phyloP scores from a whole-genome alignment of 2,797 vertebrate species.

The Poecilia gillii region DNA sequence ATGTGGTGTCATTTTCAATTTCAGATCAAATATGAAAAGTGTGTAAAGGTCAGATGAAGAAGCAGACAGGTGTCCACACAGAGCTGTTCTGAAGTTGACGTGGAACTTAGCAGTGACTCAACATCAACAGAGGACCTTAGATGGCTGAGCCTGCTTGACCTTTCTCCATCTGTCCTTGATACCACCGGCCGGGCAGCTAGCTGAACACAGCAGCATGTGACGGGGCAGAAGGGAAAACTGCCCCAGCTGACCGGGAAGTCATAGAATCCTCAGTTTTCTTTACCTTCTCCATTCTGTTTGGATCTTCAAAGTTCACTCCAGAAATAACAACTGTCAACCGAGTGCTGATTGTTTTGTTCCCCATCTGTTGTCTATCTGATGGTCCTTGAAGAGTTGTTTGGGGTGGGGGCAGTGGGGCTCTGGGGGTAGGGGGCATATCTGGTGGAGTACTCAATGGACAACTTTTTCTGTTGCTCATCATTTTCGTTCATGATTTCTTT shows the following conservation, averaged over 20 bases:
- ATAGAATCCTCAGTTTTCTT: neutral
- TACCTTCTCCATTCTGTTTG: neutral
- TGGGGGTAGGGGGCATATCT: neutral
- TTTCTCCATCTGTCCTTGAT: conserved; percentile 44
- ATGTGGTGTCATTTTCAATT: neutral
- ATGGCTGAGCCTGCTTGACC: conserved; percentile 23
- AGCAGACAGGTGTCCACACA: neutral
- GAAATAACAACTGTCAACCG: neutral
- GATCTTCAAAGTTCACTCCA: neutral
- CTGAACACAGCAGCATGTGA: conserved; percentile 18
- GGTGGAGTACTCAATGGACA: neutral
- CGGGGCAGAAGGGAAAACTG: neutral
- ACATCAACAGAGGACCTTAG: conserved; percentile 19
- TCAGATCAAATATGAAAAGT: neutral
- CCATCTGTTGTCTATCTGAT: neutral
- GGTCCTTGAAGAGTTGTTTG: neutral
- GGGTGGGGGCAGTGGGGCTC: neutral
- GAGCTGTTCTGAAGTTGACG: conserved; percentile 22
- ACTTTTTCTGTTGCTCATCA: neutral
- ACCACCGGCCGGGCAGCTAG: neutral
- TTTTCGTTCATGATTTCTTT: neutral
- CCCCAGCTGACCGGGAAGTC: neutral
- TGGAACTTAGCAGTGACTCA: conserved; percentile 31
- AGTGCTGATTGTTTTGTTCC: neutral
- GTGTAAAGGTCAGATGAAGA: conserved; percentile 6